These are phyloP conservation scores for Cyphomyrus discorhynchus DNA, from an alignment of 2,113 vertebrate species.

Conservation along the genomic window DNA sequence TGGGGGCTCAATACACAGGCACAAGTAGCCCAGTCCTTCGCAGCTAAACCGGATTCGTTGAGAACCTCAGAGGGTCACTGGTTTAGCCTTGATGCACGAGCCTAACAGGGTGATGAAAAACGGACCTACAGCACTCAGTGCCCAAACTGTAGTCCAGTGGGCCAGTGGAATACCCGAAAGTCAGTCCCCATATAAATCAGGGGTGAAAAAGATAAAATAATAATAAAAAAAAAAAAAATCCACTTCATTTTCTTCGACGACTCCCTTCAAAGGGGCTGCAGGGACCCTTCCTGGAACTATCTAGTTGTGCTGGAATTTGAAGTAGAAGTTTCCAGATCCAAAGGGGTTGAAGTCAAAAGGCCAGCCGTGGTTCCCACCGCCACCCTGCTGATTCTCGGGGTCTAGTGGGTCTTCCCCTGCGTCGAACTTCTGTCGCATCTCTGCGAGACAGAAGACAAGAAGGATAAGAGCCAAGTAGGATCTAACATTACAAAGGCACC, in stretches of 20 bases:
- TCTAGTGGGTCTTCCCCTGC: slow-evolving; percentile 71
- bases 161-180: background rate
- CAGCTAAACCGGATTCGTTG: background rate
- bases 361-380: slow-evolving; percentile 57
- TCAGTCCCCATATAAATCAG: background rate
- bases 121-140: background rate
- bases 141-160: background rate
- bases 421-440: slow-evolving; percentile 78
- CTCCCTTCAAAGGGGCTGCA: background rate
- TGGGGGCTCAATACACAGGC: background rate
- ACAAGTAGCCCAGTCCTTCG: background rate
- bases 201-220: slow-evolving; percentile 37
- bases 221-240: slow-evolving; percentile 26
- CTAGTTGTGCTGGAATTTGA: slow-evolving; percentile 75
- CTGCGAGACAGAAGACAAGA: slow-evolving; percentile 37
- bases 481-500: background rate
- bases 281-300: background rate
- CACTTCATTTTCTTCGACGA: background rate
- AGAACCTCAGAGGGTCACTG: background rate
- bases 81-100: background rate
- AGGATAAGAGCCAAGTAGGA: background rate
- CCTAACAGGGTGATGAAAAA: background rate
- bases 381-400: slow-evolving; percentile 66
- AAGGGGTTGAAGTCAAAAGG: slow-evolving; percentile 74
- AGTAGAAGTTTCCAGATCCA: slow-evolving; percentile 70